Evolutionary conservation across 2,113 vertebrate species (phyloP), one percentile per base, ranked within the genome.

Genomic region (Argyrosomus japonicus): DNA sequence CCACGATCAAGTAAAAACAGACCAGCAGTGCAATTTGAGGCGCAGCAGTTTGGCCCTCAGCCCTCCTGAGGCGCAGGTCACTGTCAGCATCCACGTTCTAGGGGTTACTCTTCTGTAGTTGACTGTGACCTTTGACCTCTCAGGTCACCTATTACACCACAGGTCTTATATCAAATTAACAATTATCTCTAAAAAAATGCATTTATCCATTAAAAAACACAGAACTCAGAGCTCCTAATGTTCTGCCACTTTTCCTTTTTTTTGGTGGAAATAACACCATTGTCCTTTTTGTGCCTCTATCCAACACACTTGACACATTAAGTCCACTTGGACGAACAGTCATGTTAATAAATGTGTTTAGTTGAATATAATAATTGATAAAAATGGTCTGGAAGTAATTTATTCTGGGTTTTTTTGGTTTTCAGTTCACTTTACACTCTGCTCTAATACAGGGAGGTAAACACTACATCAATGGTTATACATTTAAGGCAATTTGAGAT

Each of bases 121-220:
- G 19, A 8, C 29, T 6, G 47, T 56, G 61, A 80, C 78, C 51
- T 80, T 50, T 73, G 78, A 67, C 69, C 43, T 21, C 27, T 6
- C 7, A 12, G 21, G 0, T 65, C 19, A 13, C 23, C 9, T 23
- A 48, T 73, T 48, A 17, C 62, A 45, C 11, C 50, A 14, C 21
- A 43, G 13, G 1, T 56, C 18, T n/a, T 3, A 10, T 29, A 9
- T 17, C 23, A 65, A n/a, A 76, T 76, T 0, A 21, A 53, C 27
- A 21, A 12, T 19, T 29, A 10, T 45, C 12, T n/a, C 36, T 40
- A 40, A 7, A 40, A 40, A 9, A 40, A 40, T 40, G 23, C 11
- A 54, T 53, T 53, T 64, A 12, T 51, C 27, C 19, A 17, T 13
- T 0, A 53, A 53, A 51, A 50, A 43, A 54, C 19, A 40, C 29